Evolutionary conservation across 2,888 invertebrate species (phyloP).

Genomic region (Diachrysia chrysitis): DNA sequence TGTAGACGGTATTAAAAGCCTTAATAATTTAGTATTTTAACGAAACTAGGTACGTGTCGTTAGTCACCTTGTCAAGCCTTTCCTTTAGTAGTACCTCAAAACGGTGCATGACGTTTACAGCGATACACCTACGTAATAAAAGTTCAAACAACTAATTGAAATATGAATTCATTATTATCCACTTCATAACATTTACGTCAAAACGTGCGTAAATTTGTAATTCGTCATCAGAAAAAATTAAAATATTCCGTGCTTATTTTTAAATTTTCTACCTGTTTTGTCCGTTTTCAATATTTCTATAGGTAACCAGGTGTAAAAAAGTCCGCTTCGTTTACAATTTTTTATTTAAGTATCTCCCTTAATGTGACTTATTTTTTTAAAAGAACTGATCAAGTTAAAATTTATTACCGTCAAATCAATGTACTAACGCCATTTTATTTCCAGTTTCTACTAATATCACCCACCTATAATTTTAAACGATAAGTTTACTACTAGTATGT

Average conservation of each 20-base stretch:
- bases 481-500: not conserved
- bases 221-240: not conserved
- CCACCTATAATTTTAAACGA: not conserved
- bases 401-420: not conserved
- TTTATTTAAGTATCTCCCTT: not conserved
- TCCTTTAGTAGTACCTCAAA: too few species aligned
- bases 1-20: not conserved
- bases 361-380: too few species aligned
- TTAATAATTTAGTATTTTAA: not conserved
- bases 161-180: not conserved
- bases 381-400: not conserved
- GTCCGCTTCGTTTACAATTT: not conserved
- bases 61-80: not conserved
- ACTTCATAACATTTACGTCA: slow-evolving; percentile 2
- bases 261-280: not conserved
- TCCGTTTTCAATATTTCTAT: not conserved
- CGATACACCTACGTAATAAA: not conserved
- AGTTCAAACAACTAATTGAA: not conserved
- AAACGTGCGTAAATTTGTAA: slow-evolving; percentile 4
- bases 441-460: not conserved
- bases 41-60: too few species aligned
- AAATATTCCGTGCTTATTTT: not conserved
- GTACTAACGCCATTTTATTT: not conserved
- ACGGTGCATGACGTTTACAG: slow-evolving; percentile 1
- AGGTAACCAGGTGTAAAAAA: too few species aligned